Conservation (phyloP, 2,888 invertebrate genomes). For the Willowsia nigromaculata region DNA sequence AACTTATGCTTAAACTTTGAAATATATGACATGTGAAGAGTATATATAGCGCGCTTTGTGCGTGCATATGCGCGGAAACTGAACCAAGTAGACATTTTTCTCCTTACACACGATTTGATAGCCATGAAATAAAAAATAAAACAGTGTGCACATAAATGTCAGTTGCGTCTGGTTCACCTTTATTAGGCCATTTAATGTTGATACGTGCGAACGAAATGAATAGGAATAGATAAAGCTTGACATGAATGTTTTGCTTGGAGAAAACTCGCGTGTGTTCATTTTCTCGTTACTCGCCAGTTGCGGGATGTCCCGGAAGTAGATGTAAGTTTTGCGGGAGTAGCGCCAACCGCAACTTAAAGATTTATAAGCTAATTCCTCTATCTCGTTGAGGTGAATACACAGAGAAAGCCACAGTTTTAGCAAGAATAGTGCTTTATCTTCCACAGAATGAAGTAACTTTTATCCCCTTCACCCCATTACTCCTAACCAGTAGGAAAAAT, state of each 20-base stretch:
- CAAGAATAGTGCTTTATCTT: background rate
- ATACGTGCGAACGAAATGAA: constrained; percentile 4
- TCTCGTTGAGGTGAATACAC: background rate
- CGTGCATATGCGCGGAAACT: background rate
- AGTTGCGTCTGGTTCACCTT: constrained; percentile 3
- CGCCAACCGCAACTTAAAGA: constrained; percentile 20
- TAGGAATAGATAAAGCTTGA: background rate
- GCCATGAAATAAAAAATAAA: background rate
- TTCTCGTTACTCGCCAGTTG: constrained; percentile 1
- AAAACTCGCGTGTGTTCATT: constrained; percentile 2
- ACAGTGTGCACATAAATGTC: constrained; percentile 26
- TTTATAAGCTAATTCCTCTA: constrained; percentile 39
- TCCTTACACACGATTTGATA: background rate
- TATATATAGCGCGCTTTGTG: background rate
- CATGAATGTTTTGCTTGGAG: background rate
- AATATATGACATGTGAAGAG: constrained; percentile 48
- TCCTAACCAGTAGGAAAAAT: background rate
- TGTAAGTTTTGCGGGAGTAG: background rate
- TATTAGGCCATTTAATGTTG: background rate
- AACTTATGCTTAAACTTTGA: constrained; percentile 34
- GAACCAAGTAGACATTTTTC: background rate
- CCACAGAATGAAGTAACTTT: background rate
- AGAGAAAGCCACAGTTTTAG: background rate
- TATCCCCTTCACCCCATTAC: background rate
- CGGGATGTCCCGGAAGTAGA: constrained; percentile 44